phyloP scores from a whole-genome alignment of 2,113 vertebrate genomes.

The Megaceryle torquata region DNA sequence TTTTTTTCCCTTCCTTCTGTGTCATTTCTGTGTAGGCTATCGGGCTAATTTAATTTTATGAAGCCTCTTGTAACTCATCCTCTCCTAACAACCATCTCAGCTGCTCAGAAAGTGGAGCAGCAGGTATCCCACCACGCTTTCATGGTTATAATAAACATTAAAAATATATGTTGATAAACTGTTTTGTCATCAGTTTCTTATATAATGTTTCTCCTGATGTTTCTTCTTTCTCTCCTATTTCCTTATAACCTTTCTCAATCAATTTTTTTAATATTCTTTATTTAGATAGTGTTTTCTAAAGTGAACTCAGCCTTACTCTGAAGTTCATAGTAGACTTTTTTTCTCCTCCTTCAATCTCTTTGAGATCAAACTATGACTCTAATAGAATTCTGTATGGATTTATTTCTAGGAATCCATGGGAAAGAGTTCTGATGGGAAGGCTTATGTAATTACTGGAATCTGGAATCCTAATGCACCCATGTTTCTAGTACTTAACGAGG shows the following conservation, averaged over 20 bases:
- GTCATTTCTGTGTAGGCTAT: not conserved
- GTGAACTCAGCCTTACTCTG: not conserved
- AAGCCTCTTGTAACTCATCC: not conserved
- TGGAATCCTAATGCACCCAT: conserved; percentile 91
- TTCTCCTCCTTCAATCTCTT: not conserved
- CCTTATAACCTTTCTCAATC: not conserved
- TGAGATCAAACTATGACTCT: not conserved
- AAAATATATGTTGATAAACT: not conserved
- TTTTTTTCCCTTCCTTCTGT: not conserved
- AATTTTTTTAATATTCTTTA: not conserved
- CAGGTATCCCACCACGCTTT: not conserved
- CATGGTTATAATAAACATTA: not conserved
- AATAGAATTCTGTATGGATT: not conserved
- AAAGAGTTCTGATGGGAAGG: conserved; percentile 90
- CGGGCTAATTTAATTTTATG: not conserved
- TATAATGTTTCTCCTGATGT: not conserved
- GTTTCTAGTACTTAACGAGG: conserved; percentile 92
- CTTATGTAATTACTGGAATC: conserved; percentile 93
- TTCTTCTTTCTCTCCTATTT: not conserved
- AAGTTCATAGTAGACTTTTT: not conserved
- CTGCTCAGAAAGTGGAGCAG: not conserved
- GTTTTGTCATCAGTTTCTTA: not conserved
- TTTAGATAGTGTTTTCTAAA: not conserved
- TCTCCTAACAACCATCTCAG: not conserved
- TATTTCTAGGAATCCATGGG: conserved; percentile 92